Percentiles rank a stretch among this genome's conserved stretches.
phyloP scores from a whole-genome alignment of 2,888 invertebrate species.

The Rosalia funebris region DNA sequence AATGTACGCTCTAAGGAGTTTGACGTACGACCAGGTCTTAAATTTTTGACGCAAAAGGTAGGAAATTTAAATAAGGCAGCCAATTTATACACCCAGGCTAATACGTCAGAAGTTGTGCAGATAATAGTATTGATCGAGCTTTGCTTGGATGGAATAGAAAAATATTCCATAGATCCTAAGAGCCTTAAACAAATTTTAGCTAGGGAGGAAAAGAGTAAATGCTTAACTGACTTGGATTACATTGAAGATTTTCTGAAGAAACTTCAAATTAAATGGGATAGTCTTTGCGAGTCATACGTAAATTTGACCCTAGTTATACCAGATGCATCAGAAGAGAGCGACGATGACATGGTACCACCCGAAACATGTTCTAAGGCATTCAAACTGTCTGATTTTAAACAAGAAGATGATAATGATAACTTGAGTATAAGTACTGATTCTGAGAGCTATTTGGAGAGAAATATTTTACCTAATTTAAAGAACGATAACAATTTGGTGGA shows the following conservation, averaged over 20 bases:
- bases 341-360: slow-evolving; percentile 37
- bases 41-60: slow-evolving; percentile 93
- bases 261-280: slow-evolving; percentile 61
- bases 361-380: slow-evolving; percentile 55
- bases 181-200: slow-evolving; percentile 71
- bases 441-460: slow-evolving; percentile 61
- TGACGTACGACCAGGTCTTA: slow-evolving; percentile 89
- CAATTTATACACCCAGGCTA: slow-evolving; percentile 91
- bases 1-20: slow-evolving; percentile 86
- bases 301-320: slow-evolving; percentile 60
- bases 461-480: slow-evolving; percentile 60
- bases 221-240: slow-evolving; percentile 58
- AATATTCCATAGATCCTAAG: slow-evolving; percentile 71
- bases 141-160: slow-evolving; percentile 77
- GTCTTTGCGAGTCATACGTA: slow-evolving; percentile 61
- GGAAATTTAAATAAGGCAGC: slow-evolving; percentile 87
- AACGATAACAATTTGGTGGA: slow-evolving; percentile 60
- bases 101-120: slow-evolving; percentile 91
- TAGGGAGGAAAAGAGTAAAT: slow-evolving; percentile 59
- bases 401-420: slow-evolving; percentile 57
- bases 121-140: slow-evolving; percentile 88
- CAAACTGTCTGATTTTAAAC: slow-evolving; percentile 70
- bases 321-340: slow-evolving; percentile 50
- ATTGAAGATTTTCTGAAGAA: slow-evolving; percentile 60
- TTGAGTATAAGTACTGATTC: slow-evolving; percentile 59